phyloP scores from a whole-genome alignment of 2,888 invertebrate species.

The Zeuzera pyrina region DNA sequence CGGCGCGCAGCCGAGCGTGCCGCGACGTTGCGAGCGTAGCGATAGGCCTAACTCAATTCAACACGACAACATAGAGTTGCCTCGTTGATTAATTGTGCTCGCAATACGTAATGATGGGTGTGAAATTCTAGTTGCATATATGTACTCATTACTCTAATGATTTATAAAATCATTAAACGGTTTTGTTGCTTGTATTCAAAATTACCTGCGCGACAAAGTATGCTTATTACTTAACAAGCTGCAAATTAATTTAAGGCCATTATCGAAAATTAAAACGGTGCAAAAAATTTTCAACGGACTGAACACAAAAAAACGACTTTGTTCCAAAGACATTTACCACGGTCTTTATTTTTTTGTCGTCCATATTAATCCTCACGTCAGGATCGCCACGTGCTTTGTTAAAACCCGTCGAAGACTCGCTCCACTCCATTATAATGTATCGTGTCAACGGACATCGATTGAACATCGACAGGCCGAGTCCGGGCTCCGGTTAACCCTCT shows the following conservation, averaged over 20 bases:
- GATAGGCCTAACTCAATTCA: conserved; percentile 61
- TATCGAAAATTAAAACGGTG: conserved; percentile 39
- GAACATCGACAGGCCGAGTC: conserved; percentile 61
- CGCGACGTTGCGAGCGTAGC: conserved; percentile 41
- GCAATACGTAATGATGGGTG: conserved; percentile 42
- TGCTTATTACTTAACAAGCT: conserved; percentile 18
- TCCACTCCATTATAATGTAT: conserved; percentile 67
- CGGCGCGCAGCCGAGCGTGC: conserved; percentile 42
- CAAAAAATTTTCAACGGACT: conserved; percentile 31
- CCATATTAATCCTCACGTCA: conserved; percentile 70
- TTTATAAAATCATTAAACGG: background rate
- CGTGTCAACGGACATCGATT: conserved; percentile 71
- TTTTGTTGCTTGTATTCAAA: background rate
- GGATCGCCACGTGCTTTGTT: conserved; percentile 69
- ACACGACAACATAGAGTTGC: conserved; percentile 39
- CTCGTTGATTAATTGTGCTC: conserved; percentile 50
- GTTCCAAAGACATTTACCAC: conserved; percentile 47
- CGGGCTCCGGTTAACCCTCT: conserved; percentile 56
- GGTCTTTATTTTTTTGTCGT: conserved; percentile 49
- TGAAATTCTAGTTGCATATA: conserved; percentile 26
- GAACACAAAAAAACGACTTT: conserved; percentile 50
- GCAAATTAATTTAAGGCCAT: conserved; percentile 47
- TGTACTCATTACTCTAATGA: background rate
- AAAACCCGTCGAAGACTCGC: conserved; percentile 60
- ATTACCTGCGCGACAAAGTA: background rate